Evolutionary conservation across 2,113 vertebrate genomes (phyloP).

Genomic region (Colossoma macropomum): DNA sequence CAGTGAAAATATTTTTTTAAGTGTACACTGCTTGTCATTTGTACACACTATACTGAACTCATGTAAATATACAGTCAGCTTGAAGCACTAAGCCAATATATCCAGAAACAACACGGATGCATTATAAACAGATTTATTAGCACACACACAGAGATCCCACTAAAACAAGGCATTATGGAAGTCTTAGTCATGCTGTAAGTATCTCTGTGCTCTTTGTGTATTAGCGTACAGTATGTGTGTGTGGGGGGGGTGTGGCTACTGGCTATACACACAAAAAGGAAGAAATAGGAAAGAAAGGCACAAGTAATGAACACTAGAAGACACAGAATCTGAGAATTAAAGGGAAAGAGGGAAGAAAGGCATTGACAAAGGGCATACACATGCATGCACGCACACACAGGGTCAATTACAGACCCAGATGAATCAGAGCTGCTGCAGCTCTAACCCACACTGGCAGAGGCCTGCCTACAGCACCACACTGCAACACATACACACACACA

Average conservation of each 20-base stretch:
- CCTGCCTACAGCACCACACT: not conserved
- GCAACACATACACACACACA: conserved; percentile 9
- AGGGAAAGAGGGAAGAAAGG: no score
- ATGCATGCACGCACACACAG: conserved; percentile 26
- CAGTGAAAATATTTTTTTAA: no score
- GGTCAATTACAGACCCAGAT: conserved; percentile 45
- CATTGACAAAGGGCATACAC: no score
- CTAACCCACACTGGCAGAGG: conserved; percentile 15
- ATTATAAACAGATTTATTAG: not conserved
- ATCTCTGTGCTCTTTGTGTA: not conserved
- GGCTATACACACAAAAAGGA: no score
- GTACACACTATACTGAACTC: not conserved
- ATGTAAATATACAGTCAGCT: not conserved
- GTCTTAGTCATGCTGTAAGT: not conserved
- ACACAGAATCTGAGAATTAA: no score
- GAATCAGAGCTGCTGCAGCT: conserved; percentile 49
- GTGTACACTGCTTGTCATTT: no score
- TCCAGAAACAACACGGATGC: not conserved
- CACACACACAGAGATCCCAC: not conserved
- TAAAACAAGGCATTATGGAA: not conserved
- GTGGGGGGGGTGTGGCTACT: no score
- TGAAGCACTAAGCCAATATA: not conserved
- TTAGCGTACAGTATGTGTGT: not conserved
- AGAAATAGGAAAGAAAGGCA: no score
- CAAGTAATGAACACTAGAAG: no score